Conservation (phyloP, 2,888 invertebrate species). For the Palloptera scutellata region DNA sequence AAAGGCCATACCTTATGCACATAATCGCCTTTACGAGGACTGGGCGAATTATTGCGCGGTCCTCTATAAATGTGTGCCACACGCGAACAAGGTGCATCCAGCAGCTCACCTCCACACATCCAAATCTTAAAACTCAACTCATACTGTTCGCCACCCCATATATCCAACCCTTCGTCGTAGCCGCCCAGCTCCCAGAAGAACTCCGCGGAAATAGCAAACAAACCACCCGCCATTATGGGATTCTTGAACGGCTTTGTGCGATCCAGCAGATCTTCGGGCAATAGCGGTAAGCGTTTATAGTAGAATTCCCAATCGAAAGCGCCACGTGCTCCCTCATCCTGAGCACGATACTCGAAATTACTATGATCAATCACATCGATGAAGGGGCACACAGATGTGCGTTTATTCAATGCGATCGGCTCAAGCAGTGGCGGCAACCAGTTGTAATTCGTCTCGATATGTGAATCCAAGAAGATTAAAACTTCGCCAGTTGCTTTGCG, state of each 20-base stretch:
- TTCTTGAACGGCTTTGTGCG: constrained; percentile 69
- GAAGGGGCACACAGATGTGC: constrained; percentile 92
- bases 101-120: constrained; percentile 95
- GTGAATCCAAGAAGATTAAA: constrained; percentile 89
- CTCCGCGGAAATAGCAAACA: constrained; percentile 90
- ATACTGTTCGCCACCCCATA: constrained; percentile 99
- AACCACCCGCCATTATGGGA: constrained; percentile 97
- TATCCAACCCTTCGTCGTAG: constrained; percentile 90
- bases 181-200: constrained; percentile 98
- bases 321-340: constrained; percentile 92
- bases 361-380: constrained; percentile 95
- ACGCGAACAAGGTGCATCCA: constrained; percentile 92
- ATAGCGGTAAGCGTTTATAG: constrained; percentile 90
- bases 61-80: constrained; percentile 92
- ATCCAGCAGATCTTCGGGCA: constrained; percentile 57
- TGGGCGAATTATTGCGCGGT: constrained; percentile 80
- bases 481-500: constrained; percentile 79
- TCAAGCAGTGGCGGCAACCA: constrained; percentile 92
- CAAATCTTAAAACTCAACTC: constrained; percentile 97
- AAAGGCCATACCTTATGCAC: constrained; percentile 64
- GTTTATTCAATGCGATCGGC: constrained; percentile 85
- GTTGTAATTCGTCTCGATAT: constrained; percentile 89
- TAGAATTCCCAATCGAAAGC: constrained; percentile 98
- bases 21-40: constrained; percentile 92
- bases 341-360: constrained; percentile 90